Evolutionary conservation across 2,888 invertebrate genomes (phyloP).

Genomic region (Cotesia congregata): DNA sequence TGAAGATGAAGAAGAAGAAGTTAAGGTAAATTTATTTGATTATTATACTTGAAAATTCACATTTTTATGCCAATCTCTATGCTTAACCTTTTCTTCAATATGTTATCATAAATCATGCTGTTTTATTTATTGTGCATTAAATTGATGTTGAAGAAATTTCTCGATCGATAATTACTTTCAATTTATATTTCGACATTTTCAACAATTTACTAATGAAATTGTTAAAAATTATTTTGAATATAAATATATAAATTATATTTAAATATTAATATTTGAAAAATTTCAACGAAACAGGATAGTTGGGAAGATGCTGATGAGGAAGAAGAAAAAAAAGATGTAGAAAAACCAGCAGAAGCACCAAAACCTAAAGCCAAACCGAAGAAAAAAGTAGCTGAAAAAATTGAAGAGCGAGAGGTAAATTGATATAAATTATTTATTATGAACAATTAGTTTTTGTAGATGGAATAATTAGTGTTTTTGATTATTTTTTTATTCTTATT

Average conservation of each 20-base stretch:
- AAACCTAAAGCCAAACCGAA: constrained; percentile 80
- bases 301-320: constrained; percentile 93
- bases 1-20: constrained; percentile 88
- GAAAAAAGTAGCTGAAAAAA: constrained; percentile 83
- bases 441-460: neutral
- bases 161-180: neutral
- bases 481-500: neutral
- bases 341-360: constrained; percentile 76
- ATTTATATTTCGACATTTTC: neutral
- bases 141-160: neutral
- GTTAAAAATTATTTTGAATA: neutral
- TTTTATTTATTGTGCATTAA: neutral
- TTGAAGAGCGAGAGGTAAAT: constrained; percentile 88
- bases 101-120: constrained; percentile 43
- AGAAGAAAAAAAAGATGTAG: constrained; percentile 84
- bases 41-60: neutral
- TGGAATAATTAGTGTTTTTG: too few species aligned
- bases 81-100: constrained; percentile 57
- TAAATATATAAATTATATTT: neutral
- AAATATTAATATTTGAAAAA: constrained; percentile 23
- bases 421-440: neutral
- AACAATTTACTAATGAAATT: too few species aligned
- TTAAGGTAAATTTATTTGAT: constrained; percentile 76
- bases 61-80: neutral
- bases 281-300: constrained; percentile 78